Base-by-base conservation (phyloP, 2,113 vertebrate genomes). In the Mugil cephalus region DNA sequence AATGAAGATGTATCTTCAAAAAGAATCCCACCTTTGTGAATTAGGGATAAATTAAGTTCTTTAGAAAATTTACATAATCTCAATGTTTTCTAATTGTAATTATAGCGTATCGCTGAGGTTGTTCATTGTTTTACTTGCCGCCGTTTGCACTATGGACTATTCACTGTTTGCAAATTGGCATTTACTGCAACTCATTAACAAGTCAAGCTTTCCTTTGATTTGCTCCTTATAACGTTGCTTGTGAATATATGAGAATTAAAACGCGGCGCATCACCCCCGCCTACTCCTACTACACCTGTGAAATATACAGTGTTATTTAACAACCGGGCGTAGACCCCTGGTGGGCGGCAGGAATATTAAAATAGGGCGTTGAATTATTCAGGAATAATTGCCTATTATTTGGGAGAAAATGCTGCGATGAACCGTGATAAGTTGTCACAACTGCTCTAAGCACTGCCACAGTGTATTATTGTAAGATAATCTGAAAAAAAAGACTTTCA, bases 1-100 rank as follows among this genome's bases (percentile, higher is more conserved):
- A 91, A 92, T 91, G 10, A 89, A 75, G n/a, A 61, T 3, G 35
- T 54, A 85, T 83, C 84, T 91, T 84, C 85, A 86, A 89, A 88
- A 87, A 75, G 72, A 80, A 86, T 66, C 74, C 82, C 82, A 91
- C 88, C 89, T 92, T 90, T 91, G 85, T 84, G 83, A 89, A 87
- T 92, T 91, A 90, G 76, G 24, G 74, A 77, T 81, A 50, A 77
- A 90, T 89, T 65, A 84, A 82, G 70, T 66, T 85, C 78, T 93
- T 89, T 88, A 87, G 69, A 65, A 38, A 54, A 87, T 89, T 86
- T 85, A 83, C 87, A 80, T 91, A 88, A 89, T 77, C 78, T 55
- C 63, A 80, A 67, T 61, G 71, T 85, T 79, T n/a, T 92, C 79
- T 87, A 90, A 83, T 91, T 87, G 74, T 69, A 70, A 86, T 80